Conservation (phyloP, 2,113 vertebrate species). For the Campylomormyrus numenius region DNA sequence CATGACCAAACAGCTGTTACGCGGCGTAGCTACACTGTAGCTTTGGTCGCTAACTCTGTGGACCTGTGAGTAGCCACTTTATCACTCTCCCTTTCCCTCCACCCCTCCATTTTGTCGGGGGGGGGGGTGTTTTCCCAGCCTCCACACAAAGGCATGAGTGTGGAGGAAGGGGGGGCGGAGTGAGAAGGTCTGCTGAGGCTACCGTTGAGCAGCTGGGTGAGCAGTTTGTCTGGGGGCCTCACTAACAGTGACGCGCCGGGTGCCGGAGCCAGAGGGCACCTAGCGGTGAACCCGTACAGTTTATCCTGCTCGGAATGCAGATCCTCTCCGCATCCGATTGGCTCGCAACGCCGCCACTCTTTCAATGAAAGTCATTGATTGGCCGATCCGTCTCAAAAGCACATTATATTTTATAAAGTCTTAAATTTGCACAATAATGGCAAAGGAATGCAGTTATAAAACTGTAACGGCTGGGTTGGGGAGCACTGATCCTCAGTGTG, state of each 20-base stretch:
- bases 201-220: neutral
- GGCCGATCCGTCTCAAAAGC: conserved; percentile 30
- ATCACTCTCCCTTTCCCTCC: neutral
- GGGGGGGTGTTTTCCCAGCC: neutral
- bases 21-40: neutral
- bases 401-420: conserved; percentile 35
- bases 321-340: neutral
- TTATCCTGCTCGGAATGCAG: conserved; percentile 20
- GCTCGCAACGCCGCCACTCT: neutral
- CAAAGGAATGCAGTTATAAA: conserved; percentile 25
- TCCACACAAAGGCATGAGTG: neutral
- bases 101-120: neutral
- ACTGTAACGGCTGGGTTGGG: neutral
- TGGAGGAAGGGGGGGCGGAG: neutral
- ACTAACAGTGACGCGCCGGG: neutral
- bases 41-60: conserved; percentile 3
- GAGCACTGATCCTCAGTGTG: conserved; percentile 26
- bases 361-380: conserved; percentile 38
- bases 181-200: neutral
- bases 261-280: neutral
- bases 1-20: conserved; percentile 8
- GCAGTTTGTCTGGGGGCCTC: neutral
- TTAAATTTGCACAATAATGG: conserved; percentile 27
- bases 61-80: neutral
- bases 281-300: neutral